Evolutionary conservation across 2,113 vertebrate genomes (phyloP), one percentile per base, ranked within the genome.

Genomic region (Sylvilagus bachmani): DNA sequence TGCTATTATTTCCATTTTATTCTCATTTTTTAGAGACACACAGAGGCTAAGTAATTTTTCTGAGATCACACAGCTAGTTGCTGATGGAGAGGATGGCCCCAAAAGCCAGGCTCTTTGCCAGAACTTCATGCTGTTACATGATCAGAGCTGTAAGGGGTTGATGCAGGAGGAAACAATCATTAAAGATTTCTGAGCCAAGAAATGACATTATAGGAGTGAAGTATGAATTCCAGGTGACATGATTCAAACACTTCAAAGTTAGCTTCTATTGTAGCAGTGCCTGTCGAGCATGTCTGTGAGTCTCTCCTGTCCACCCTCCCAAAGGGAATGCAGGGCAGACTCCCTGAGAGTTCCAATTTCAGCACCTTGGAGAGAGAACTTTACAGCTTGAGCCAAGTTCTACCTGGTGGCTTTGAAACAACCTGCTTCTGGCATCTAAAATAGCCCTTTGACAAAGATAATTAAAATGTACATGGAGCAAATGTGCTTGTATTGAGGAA

Each of bases 381-480:
- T 49, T 5, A 55, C 55, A 33, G 31, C 3, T 0, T 4, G 25
- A 79, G 12, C 55, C 38, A 25, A 31, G 29, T 64, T 74, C 49
- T 62, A n/a, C 53, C 51, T 69, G 12, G 49, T 58, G 67, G 13
- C 73, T 73, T 91, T 66, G 61, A 38, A 62, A 29, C 44, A 49
- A 31, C 83, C 61, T 80, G 14, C 70, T 79, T 86, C n/a, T 24
- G 74, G 53, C 89, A 73, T 53, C 73, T 88, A 49, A 84, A 95
- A 82, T 85, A 89, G 86, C 90, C 89, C 66, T 95, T 78, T 85
- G 83, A 92, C 82, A 89, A 74, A 91, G 55, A 44, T 88, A 82
- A 96, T 91, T 95, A 95, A 97, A 95, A 95, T 67, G 61, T 89
- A n/a, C 95, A 44, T 2, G 81, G 66, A 81, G 36, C 22, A 95